Conservation (phyloP, 2,113 vertebrate genomes). For the Ciconia stormi region DNA sequence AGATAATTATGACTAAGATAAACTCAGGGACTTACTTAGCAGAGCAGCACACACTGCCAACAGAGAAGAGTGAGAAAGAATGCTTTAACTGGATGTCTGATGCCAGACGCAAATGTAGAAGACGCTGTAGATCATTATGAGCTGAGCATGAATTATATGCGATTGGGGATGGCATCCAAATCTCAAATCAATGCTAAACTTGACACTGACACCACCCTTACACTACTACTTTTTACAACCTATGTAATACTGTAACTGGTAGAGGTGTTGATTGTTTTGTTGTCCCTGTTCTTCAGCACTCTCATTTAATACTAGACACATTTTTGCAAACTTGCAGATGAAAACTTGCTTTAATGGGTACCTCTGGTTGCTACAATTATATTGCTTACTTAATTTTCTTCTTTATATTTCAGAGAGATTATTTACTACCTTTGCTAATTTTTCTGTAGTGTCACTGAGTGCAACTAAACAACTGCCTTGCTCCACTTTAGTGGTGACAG, state of each 20-base stretch:
- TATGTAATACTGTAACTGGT: background rate
- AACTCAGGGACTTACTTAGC: background rate
- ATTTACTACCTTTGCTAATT: background rate
- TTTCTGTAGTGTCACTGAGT: background rate
- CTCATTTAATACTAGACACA: background rate
- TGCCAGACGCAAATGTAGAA: background rate
- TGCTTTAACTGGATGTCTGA: background rate
- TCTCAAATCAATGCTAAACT: background rate
- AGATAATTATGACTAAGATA: background rate
- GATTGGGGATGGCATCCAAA: background rate
- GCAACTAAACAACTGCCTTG: background rate
- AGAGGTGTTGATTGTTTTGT: background rate
- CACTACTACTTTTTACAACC: background rate
- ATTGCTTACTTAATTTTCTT: background rate
- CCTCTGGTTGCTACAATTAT: background rate
- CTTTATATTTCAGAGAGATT: background rate
- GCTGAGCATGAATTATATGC: background rate
- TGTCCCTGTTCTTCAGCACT: background rate
- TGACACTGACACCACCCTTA: background rate
- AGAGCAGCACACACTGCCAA: background rate
- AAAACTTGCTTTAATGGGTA: background rate
- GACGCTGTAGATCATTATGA: background rate
- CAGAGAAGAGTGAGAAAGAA: background rate
- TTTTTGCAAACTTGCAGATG: background rate
- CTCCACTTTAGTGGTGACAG: background rate